Base-by-base conservation (phyloP, 2,797 vertebrate species). In the Varecia variegata region DNA sequence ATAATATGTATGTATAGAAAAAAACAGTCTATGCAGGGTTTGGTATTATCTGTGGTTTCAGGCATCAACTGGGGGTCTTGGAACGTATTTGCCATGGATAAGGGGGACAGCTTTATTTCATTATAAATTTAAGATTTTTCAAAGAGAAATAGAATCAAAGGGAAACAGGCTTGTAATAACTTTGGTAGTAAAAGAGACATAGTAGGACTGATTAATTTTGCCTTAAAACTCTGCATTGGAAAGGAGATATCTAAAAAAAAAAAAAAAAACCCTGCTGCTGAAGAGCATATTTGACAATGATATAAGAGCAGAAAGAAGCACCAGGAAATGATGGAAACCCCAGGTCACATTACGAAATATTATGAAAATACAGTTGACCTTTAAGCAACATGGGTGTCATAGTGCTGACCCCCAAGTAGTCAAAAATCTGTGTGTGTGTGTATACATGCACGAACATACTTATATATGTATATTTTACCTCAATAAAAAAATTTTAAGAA, bases 291-390 rank as follows among this genome's bases (percentile, higher is more conserved):
- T 77, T 91, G 62, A 81, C 25, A 74, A 62, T 58, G 35, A 90
- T 54, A 89, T 82, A 94, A 93, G 50, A 96, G 62, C 8, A 94
- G 60, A 74, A 97, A 65, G 60, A 97, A 97, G 5, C 67, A 93
- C 35, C 1, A 1, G n/a, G 81, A 97, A n/a, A 54, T 77, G 13
- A 83, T 35, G 30, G 85, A 80, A 97, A 93, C 62, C 12, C 5
- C 68, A 15, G 38, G 35, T 94, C 65, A 70, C 23, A 9, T 17
- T 18, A n/a, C 17, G 62, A 65, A n/a, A 96, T 92, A 79, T 8
- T 92, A 95, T 73, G 23, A 92, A 91, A 97, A 74, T 27, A 94
- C 18, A 30, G 43, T 45, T 47, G 71, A 73, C n/a, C n/a, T 68
- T 38, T 68, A 35, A 38, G 4, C 65, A 67, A n/a, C 27, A 12